Base-by-base conservation (phyloP, 2,888 invertebrate genomes). In the Cephus runcator region DNA sequence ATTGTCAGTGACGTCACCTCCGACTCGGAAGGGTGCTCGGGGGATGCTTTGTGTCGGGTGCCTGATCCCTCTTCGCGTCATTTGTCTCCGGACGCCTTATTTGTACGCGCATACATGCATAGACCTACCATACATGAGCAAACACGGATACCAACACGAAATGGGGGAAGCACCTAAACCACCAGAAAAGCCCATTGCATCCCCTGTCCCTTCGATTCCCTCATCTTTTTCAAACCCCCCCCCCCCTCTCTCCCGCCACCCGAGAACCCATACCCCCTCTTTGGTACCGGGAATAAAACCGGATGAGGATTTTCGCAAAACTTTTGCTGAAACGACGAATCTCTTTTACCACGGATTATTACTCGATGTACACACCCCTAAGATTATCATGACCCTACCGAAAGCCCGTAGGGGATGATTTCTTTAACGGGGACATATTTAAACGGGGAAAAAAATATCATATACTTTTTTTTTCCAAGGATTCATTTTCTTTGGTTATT, bases 1-100 rank as follows among this genome's bases (percentile, higher is more conserved):
- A 90, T 90, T 90, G 90, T 90, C 90, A 86, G 86, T 89, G 89
- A 90, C 90, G 89, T 90, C 90, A 90, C 90, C 90, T 90, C 88
- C 84, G 87, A 88, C 85, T 87, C 83, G 83, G 85, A 85, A 88
- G 88, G 88, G 88, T 87, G 85, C 83, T 81, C 83, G 74, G 76
- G 75, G 34, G 73, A 73, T 68, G 78, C 80, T 88, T 89, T 88
- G 88, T 87, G 87, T 84, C 82, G 83, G 77, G 79, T 77, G 75
- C 82, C 85, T 88, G 89, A 89, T 88, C 89, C 88, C 87, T 88
- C 89, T 89, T 85, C 87, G 85, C 86, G 88, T 88, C 89, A 87
- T 90, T 89, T 88, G 88, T 89, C 89, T 88, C 84, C 83, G 84
- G 85, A 83, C 87, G 87, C 85, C 88, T 89, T 90, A 88, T 89